These are phyloP conservation scores for Eurytoma californica DNA, from an alignment of 2,888 invertebrate species.

Conservation along the genomic window DNA sequence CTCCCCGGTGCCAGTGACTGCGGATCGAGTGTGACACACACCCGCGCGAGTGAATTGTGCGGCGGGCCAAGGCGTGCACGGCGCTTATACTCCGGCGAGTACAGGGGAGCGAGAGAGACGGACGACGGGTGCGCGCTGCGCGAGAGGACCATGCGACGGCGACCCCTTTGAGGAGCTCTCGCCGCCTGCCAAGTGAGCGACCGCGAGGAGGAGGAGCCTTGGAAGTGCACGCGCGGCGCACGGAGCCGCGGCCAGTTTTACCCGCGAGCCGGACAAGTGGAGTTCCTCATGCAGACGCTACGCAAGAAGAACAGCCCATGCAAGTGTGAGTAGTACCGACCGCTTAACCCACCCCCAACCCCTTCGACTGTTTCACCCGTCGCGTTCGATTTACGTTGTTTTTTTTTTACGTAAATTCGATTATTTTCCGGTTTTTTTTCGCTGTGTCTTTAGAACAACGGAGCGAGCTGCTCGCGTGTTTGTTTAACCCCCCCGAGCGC, in stretches of 20 bases:
- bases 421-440: background rate
- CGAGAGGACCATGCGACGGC: slow-evolving; percentile 42
- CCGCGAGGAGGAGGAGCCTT: background rate
- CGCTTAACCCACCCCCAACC: too few species aligned
- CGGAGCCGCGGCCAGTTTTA: background rate
- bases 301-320: slow-evolving; percentile 95
- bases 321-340: slow-evolving; percentile 86
- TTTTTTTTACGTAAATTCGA: background rate
- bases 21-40: background rate
- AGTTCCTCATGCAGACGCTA: slow-evolving; percentile 87
- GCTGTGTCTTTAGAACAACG: background rate
- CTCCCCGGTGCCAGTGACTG: background rate
- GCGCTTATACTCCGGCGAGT: background rate
- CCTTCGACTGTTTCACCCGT: too few species aligned
- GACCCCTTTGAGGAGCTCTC: background rate
- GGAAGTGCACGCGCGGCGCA: slow-evolving; percentile 16
- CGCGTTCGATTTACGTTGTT: background rate
- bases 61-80: too few species aligned
- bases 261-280: slow-evolving; percentile 53
- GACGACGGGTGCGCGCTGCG: slow-evolving; percentile 40
- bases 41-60: background rate
- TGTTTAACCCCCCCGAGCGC: background rate
- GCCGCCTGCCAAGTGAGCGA: background rate
- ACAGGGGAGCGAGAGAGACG: background rate
- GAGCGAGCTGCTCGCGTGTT: background rate